Evolutionary conservation across 2,888 invertebrate species (phyloP), one percentile per base, ranked within the genome.

Genomic region (Omphaloscelis lunosa): DNA sequence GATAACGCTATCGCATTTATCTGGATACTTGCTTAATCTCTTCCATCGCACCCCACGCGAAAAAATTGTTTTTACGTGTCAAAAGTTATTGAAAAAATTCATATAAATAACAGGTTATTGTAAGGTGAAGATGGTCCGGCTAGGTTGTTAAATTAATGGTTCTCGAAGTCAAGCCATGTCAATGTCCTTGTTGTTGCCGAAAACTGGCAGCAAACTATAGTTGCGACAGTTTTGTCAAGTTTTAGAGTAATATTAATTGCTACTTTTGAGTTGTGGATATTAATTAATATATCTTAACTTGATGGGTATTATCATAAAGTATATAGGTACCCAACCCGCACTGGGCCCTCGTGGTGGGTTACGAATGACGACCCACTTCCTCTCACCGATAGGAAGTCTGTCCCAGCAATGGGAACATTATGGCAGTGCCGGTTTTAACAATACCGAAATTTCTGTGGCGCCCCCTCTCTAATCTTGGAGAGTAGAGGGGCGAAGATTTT

Each of bases 21-120:
- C 39, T 88, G 89, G 86, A 76, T 23, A 58, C n/a, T 72, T 56
- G 89, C 87, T 89, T 88, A 83, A 81, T 77, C 70, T 68, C 65
- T 53, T 59, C 53, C 51, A 77, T 74, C 72, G 65, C 66, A 51
- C 48, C 68, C 75, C 66, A 76, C 74, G 86, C 65, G 66, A 78
- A 78, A 80, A 81, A 87, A 80, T 82, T 66, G 70, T 87, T 80
- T 88, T 88, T 81, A 81, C 76, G 70, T 72, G 53, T 78, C 66
- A 75, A 82, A 75, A 70, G 17, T 72, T 75, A 67, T 70, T 73
- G 48, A 72, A 65, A 63, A 59, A 53, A 59, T 53, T 72, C 53
- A 53, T 34, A 41, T 72, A 15, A 62, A 79, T 75, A 76, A 72
- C 23, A 20, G 59, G 41, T 58, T 48, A 34, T n/a, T 59, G 29